Evolutionary conservation across 2,113 vertebrate genomes (phyloP).

Genomic region (Datnioides undecimradiatus): DNA sequence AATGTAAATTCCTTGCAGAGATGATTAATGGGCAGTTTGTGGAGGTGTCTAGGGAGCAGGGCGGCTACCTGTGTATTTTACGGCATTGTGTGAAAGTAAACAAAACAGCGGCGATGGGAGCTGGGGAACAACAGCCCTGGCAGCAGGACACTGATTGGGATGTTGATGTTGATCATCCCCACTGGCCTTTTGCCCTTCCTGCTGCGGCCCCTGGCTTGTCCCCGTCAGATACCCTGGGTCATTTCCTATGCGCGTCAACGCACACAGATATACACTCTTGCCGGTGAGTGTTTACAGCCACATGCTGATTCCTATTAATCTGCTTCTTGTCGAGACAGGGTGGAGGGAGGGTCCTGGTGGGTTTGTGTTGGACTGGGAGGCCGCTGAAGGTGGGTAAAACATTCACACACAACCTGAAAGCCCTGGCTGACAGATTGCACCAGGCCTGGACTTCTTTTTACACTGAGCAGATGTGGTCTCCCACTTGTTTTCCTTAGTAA

Average conservation of each 20-base stretch:
- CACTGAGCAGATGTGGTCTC: slow-evolving; percentile 92
- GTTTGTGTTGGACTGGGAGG: slow-evolving; percentile 74
- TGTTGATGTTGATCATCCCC: slow-evolving; percentile 57
- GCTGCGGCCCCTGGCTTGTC: slow-evolving; percentile 63
- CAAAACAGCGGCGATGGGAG: slow-evolving; percentile 55
- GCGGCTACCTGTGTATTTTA: slow-evolving; percentile 57
- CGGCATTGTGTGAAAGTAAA: slow-evolving; percentile 74
- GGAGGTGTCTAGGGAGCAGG: slow-evolving; percentile 42
- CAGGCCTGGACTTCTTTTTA: slow-evolving; percentile 86
- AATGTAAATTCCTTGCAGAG: slow-evolving; percentile 45
- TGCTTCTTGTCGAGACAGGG: slow-evolving; percentile 88
- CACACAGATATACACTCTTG: slow-evolving; percentile 66
- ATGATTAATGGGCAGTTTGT: slow-evolving; percentile 63
- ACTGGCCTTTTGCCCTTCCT: slow-evolving; percentile 82
- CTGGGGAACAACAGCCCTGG: slow-evolving; percentile 62
- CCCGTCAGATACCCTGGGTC: slow-evolving; percentile 64
- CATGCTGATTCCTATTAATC: slow-evolving; percentile 95
- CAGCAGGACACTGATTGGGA: slow-evolving; percentile 75
- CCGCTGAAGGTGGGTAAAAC: slow-evolving; percentile 82
- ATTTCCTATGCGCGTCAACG: slow-evolving; percentile 72
- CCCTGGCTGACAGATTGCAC: slow-evolving; percentile 87
- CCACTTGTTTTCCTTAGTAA: slow-evolving; percentile 97
- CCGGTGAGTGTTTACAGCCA: slow-evolving; percentile 89
- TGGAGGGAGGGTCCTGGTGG: slow-evolving; percentile 56
- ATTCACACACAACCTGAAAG: slow-evolving; percentile 72